phyloP scores from a whole-genome alignment of 2,113 vertebrate genomes.

The Nyctereutes procyonoides region DNA sequence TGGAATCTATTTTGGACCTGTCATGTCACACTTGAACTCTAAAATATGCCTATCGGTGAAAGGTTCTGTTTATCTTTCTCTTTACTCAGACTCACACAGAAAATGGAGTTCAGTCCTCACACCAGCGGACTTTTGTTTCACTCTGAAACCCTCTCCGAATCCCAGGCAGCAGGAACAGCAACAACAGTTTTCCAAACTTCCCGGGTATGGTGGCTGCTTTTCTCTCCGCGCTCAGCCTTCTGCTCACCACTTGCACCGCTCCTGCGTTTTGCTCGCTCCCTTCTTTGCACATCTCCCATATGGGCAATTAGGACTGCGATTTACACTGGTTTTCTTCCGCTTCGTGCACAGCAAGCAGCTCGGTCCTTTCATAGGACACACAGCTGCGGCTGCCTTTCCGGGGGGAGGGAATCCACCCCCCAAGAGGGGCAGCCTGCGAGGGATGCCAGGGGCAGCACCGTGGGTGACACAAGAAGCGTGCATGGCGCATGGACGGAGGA shows the following conservation, averaged over 20 bases:
- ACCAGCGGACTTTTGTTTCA: not conserved
- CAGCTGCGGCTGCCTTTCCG: not conserved
- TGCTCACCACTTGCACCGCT: not conserved
- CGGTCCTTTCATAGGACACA: not conserved
- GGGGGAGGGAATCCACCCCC: not conserved
- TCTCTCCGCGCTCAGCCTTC: not conserved
- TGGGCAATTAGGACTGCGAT: not conserved
- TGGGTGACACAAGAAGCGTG: not conserved
- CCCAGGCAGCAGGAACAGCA: not conserved
- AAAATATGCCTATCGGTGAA: conserved; percentile 81
- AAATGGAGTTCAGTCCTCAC: conserved; percentile 70
- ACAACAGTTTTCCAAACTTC: not conserved
- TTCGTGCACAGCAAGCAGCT: not conserved
- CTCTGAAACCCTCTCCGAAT: not conserved
- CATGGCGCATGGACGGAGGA: accelerated
- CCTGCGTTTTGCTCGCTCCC: not conserved
- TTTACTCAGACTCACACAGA: conserved; percentile 66
- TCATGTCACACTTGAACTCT: conserved; percentile 84
- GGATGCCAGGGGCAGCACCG: not conserved
- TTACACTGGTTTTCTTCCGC: not conserved
- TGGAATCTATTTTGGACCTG: conserved; percentile 84
- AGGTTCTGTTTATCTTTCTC: conserved; percentile 83
- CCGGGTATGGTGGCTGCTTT: not conserved
- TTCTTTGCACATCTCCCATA: not conserved
- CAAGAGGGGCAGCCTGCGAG: not conserved